Base-by-base conservation (phyloP, 2,113 vertebrate genomes). In the rabbit (Oryctolagus cuniculus) region DNA sequence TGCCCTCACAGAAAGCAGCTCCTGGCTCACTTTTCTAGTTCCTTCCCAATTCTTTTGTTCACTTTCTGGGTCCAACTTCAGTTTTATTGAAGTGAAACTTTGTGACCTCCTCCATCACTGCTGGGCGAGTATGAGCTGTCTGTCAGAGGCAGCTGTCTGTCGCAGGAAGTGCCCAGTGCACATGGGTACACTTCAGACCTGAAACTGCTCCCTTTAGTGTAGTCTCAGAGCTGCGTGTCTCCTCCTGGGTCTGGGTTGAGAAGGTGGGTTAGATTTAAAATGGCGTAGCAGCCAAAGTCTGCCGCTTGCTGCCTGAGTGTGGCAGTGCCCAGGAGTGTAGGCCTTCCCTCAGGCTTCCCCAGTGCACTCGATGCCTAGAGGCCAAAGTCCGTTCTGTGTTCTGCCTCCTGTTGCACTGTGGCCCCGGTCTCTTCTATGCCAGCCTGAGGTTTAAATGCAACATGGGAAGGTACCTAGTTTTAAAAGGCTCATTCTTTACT, bases 231-330 rank as follows among this genome's bases (percentile, higher is more conserved):
- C 44, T 72, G 25, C 15, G 3, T 58, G 7, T 70, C 15, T 74
- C 34, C 13, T 85, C 16, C 0, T 25, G 11, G 49, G 5, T 79
- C 31, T 80, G 12, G 8, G 36, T 77, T 67, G 21, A 86, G 44
- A 79, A 53, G 82, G 27, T 19, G 77, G 89, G 31, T 80, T 66
- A 85, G 94, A 29, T n/a, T 82, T 10, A 80, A 29, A 77, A 79
- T 7, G n/a, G 19, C 80, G 53, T 38, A 44, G 55, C 19, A 92
- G n/a, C 29, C 72, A 1, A 11, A 8, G 17, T 80, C 29, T 19
- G 12, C 31, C 38, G 16, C 79, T 67, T 75, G 53, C 31, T 77
- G 2, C 51, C 6, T 88, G 44, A 24, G 58, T 77, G 31, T 87
- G 49, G 8, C 31, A n/a, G 22, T 70, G 16, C 38, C 25, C 27